Evolutionary conservation across 2,888 invertebrate genomes (phyloP).

Genomic region (Agrochola lychnidis): DNA sequence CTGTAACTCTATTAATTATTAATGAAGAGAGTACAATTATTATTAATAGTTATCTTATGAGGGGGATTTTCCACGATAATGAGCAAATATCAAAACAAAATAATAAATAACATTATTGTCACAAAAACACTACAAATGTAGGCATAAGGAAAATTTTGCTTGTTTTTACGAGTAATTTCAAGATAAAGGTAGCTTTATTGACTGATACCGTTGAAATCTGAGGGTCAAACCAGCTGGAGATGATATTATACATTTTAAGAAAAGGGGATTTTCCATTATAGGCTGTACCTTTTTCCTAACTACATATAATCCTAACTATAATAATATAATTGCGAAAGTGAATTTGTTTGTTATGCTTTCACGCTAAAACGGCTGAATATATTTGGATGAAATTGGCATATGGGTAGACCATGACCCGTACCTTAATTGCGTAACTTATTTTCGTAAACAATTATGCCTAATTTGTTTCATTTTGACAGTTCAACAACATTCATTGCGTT

Average conservation of each 20-base stretch:
- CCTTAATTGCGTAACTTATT: no score
- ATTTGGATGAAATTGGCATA: no score
- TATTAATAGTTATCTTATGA: conserved; percentile 1
- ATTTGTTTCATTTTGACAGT: no score
- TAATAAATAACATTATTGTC: conserved; percentile 50
- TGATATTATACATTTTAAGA: not conserved
- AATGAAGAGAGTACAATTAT: conserved; percentile 34
- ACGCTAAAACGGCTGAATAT: no score
- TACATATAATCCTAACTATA: no score
- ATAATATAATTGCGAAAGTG: no score
- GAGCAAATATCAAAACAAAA: conserved; percentile 46
- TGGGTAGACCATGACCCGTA: no score
- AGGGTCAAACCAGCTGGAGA: not conserved
- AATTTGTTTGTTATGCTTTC: no score
- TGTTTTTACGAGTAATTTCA: conserved; percentile 27
- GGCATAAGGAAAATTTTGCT: conserved; percentile 47
- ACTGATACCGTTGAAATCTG: conserved; percentile 29
- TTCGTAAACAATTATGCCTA: no score
- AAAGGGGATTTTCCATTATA: conserved; percentile 13
- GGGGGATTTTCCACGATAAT: conserved; percentile 49
- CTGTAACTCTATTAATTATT: conserved; percentile 6
- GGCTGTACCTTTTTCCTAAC: no score
- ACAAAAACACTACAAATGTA: conserved; percentile 18
- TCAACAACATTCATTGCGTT: no score
- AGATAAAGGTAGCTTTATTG: conserved; percentile 26